Evolutionary conservation across 2,888 invertebrate genomes (phyloP), one percentile per base, ranked within the genome.

Genomic region (Auanema sp.): DNA sequence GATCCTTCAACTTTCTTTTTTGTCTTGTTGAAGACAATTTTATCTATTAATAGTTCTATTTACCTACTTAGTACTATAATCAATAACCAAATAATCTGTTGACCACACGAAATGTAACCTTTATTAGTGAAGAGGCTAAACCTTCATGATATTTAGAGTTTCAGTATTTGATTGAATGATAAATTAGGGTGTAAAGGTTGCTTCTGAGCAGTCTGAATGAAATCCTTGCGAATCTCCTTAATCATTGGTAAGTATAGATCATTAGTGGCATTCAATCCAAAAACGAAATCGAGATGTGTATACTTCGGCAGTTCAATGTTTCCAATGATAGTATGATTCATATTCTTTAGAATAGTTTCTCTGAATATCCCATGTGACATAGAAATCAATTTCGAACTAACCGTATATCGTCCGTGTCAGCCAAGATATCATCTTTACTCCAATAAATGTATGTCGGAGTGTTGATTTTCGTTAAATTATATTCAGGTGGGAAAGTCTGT

Each of bases 371-470:
- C 42, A 6, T 18, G 18, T 52, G 23, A n/a, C n/a, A n/a, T 8
- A 11, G 52, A 52, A 5, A 24, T n/a, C 16, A 43, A 8, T n/a
- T 23, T 5, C n/a, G n/a, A 40, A 58, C 43, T 25, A 18, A 81
- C 75, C 73, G 55, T 21, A 73, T 73, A 63, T 81, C 81, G 18
- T 67, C 58, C 14, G 69, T 72, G 44, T 80, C 79, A 3, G 82
- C 80, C 12, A 79, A 58, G 66, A 82, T 77, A 63, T 81, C 81
- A 47, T 68, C 69, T n/a, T 73, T 60, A 42, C 79, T 77, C 75
- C 78, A 83, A 64, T 77, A 81, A 8, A 81, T 66, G 62, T 70
- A 77, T 8, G 74, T 76, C 21, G 79, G 79, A 10, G 75, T 71
- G 23, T 71, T 56, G 23, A 81, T 76, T n/a, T 65, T 64, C 10